These are phyloP conservation scores for Peromyscus leucopus DNA, from an alignment of 2,113 vertebrate genomes.

Conservation along the genomic window DNA sequence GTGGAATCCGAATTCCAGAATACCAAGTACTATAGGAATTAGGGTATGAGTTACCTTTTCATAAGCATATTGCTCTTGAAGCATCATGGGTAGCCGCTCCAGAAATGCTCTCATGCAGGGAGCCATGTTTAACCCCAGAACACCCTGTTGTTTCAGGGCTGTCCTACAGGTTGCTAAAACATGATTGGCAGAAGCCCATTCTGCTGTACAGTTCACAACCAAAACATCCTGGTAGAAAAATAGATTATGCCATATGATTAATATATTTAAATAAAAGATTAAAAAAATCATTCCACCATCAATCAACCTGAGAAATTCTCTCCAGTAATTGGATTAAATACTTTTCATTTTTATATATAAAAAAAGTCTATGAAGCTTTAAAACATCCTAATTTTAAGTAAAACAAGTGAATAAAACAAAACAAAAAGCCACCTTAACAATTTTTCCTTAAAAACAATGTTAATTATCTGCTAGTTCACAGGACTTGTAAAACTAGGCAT, in stretches of 20 bases:
- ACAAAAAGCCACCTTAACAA: not conserved
- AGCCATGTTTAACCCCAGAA: conserved; percentile 95
- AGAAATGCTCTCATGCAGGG: conserved; percentile 98
- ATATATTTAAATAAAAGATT: conserved; percentile 20
- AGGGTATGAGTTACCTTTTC: conserved; percentile 92
- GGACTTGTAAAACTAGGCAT: conserved; percentile 6
- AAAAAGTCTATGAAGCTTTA: conserved; percentile 44
- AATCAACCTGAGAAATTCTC: conserved; percentile 27
- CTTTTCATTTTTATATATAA: not conserved
- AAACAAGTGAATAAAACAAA: conserved; percentile 52
- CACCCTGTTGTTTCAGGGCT: conserved; percentile 96
- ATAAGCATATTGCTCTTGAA: conserved; percentile 98
- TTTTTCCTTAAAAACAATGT: conserved; percentile 45
- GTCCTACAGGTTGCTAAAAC: conserved; percentile 95
- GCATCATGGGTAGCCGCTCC: conserved; percentile 96
- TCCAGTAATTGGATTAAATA: not conserved
- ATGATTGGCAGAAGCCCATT: conserved; percentile 94
- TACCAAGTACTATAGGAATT: not conserved
- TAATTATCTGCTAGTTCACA: conserved; percentile 24
- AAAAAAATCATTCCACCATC: conserved; percentile 23
- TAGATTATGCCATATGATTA: conserved; percentile 34
- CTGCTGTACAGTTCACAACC: conserved; percentile 95
- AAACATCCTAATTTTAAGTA: conserved; percentile 56
- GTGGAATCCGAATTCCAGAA: conserved; percentile 24
- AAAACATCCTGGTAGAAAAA: conserved; percentile 92